These are phyloP conservation scores for Macrocentrus cingulum DNA, from an alignment of 1,140 invertebrate genomes.

Conservation along the genomic window DNA sequence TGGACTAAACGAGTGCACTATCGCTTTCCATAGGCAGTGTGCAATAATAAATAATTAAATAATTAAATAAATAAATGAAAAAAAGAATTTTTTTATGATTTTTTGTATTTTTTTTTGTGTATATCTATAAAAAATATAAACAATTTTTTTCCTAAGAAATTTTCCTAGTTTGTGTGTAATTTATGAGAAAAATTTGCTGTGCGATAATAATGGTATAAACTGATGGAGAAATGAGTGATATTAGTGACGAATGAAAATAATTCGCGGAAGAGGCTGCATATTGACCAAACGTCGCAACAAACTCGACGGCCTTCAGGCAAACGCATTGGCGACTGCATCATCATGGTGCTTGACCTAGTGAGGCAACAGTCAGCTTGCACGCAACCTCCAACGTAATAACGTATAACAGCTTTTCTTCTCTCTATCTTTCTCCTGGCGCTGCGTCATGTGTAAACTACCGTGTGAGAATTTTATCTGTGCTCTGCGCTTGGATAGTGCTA, in stretches of 20 bases:
- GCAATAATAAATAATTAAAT: too few species aligned
- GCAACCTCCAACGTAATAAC: constrained; percentile 25
- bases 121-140: too few species aligned
- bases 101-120: too few species aligned
- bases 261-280: background rate
- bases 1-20: too few species aligned
- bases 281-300: background rate
- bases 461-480: constrained; percentile 22
- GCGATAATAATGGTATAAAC: too few species aligned
- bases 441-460: constrained; percentile 16
- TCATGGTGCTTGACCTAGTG: constrained; percentile 22
- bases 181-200: too few species aligned
- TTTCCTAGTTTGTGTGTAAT: too few species aligned
- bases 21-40: too few species aligned
- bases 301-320: constrained; percentile 10
- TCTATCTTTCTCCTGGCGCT: background rate
- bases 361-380: constrained; percentile 21
- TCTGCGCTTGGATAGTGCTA: background rate
- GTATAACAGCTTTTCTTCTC: constrained; percentile 11
- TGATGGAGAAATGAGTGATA: too few species aligned
- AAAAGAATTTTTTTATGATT: too few species aligned
- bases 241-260: background rate
- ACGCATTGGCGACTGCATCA: constrained; percentile 18
- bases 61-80: too few species aligned
- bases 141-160: too few species aligned